Percentiles rank a stretch among this genome's conserved stretches.
Conservation (phyloP, 1,140 invertebrate species). For the Planococcus citri region DNA sequence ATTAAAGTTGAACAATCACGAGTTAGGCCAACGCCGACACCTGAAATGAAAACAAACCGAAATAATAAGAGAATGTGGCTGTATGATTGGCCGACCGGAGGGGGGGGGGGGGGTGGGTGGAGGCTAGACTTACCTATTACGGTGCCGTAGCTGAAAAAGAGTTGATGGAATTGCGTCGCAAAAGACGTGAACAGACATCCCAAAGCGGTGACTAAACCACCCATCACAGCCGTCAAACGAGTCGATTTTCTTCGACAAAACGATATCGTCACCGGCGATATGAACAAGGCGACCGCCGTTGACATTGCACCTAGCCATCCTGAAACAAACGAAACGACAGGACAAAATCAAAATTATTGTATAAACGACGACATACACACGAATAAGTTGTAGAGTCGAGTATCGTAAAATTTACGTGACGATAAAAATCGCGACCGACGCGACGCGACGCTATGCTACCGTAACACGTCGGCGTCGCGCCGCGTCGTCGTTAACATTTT, state of each 20-base stretch:
- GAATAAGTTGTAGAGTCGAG: too few species aligned
- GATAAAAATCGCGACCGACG: too few species aligned
- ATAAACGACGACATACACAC: too few species aligned
- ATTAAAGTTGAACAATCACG: slow-evolving; percentile 74
- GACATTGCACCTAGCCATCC: slow-evolving; percentile 72
- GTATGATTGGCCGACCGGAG: neutral
- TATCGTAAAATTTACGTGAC: too few species aligned
- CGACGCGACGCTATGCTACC: too few species aligned
- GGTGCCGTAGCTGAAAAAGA: slow-evolving; percentile 71
- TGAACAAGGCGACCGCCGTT: slow-evolving; percentile 61
- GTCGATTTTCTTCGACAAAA: slow-evolving; percentile 76
- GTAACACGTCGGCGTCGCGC: too few species aligned
- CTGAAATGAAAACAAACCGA: slow-evolving; percentile 41
- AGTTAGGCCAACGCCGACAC: slow-evolving; percentile 70
- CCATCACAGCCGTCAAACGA: slow-evolving; percentile 72
- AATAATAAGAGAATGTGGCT: neutral
- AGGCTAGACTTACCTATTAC: slow-evolving; percentile 39
- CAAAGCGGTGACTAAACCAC: slow-evolving; percentile 68
- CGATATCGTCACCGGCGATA: slow-evolving; percentile 71
- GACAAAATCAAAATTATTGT: neutral
- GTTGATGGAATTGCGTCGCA: slow-evolving; percentile 75
- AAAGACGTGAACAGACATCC: slow-evolving; percentile 80
- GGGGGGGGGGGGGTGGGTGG: neutral
- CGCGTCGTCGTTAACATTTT: too few species aligned
- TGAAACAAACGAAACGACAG: slow-evolving; percentile 36